Percentiles rank a stretch among this genome's conserved stretches.
Evolutionary conservation across 2,113 vertebrate genomes (phyloP).

Genomic region (Oceanodroma tethys): DNA sequence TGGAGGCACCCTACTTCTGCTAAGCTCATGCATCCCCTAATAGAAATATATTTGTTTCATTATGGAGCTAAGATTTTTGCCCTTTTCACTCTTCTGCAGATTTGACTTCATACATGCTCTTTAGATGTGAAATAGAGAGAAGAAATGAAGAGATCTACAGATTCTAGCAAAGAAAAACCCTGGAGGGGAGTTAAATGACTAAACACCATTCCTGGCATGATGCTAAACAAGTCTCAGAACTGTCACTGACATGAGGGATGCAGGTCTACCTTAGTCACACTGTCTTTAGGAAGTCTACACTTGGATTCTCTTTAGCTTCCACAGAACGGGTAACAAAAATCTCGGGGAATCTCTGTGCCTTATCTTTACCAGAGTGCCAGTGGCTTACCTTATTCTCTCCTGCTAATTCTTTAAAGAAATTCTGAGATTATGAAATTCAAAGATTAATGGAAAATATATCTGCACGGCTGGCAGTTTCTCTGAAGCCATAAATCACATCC

Average conservation of each 20-base stretch:
- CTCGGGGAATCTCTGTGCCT: neutral
- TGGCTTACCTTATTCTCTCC: neutral
- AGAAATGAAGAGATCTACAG: neutral
- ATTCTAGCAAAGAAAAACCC: neutral
- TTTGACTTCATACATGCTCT: neutral
- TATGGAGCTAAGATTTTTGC: neutral
- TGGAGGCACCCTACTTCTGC: neutral
- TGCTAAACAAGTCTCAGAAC: neutral
- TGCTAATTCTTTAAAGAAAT: neutral
- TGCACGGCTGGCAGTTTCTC: neutral
- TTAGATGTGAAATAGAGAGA: neutral
- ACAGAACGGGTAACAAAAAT: neutral
- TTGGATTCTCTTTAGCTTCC: neutral
- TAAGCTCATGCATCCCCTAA: neutral
- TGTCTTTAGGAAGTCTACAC: neutral
- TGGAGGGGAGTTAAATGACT: neutral
- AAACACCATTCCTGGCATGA: neutral
- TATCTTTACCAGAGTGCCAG: neutral
- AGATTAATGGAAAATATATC: neutral
- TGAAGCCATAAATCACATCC: neutral
- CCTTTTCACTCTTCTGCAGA: neutral
- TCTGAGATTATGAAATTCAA: neutral
- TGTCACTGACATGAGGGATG: neutral
- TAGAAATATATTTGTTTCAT: neutral
- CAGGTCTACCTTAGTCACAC: neutral